Percentiles rank a stretch among this genome's conserved stretches.
Conservation (phyloP, 2,888 invertebrate genomes). For the Parasteatoda lunata region DNA sequence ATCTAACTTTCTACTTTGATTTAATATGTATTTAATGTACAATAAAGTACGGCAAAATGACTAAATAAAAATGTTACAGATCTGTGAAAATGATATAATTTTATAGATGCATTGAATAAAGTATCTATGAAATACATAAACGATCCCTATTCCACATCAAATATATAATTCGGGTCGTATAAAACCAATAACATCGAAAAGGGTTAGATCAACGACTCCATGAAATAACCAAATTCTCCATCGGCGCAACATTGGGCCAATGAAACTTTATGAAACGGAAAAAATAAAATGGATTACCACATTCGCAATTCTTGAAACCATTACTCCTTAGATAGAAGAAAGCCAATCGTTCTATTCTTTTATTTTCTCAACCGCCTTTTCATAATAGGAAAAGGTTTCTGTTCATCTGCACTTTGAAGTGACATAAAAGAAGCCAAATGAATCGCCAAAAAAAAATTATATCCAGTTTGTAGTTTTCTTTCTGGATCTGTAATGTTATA, state of each 20-base stretch:
- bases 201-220: not conserved
- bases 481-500: not conserved
- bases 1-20: no score
- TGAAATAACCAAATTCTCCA: not conserved
- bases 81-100: no score
- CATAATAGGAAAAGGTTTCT: not conserved
- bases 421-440: not conserved
- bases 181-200: not conserved
- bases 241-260: not conserved
- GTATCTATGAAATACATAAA: no score
- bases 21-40: no score
- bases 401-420: not conserved
- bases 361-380: not conserved
- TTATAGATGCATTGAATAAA: no score
- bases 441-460: slow-evolving; percentile 10
- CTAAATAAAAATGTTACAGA: no score
- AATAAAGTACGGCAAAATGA: no score
- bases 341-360: not conserved
- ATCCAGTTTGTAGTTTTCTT: not conserved
- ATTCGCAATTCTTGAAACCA: not conserved
- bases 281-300: not conserved
- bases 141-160: no score
- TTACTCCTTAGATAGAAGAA: not conserved
- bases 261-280: not conserved
- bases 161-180: no score